These are phyloP conservation scores for Potamarius usumacintae DNA, from an alignment of 2,113 vertebrate genomes.

Conservation along the genomic window DNA sequence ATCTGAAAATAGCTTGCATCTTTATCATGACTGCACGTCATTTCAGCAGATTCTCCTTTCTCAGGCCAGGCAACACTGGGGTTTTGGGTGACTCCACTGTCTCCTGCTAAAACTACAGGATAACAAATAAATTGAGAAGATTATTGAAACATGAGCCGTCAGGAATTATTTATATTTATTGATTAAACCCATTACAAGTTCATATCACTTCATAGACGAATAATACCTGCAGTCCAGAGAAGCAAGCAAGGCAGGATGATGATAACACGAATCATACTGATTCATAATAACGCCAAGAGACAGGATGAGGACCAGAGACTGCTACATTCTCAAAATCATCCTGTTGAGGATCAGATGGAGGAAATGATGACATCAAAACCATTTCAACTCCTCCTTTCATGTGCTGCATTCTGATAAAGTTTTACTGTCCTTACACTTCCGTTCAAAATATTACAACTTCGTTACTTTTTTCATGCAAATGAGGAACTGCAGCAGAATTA, in stretches of 20 bases:
- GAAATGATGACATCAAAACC: neutral
- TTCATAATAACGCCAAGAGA: too few species aligned
- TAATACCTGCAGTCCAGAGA: neutral
- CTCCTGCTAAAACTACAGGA: slow-evolving; percentile 5
- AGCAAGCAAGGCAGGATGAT: slow-evolving; percentile 11
- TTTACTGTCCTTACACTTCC: too few species aligned
- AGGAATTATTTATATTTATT: neutral
- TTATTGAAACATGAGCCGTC: neutral
- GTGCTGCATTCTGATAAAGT: too few species aligned
- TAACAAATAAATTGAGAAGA: neutral
- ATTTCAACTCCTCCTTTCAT: neutral
- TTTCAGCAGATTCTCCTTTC: slow-evolving; percentile 36
- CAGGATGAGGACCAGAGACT: neutral
- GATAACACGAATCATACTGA: slow-evolving; percentile 5
- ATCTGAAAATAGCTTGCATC: neutral
- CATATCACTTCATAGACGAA: neutral
- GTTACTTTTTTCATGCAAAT: too few species aligned
- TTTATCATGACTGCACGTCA: slow-evolving; percentile 44
- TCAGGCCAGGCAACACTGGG: slow-evolving; percentile 15
- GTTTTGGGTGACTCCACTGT: slow-evolving; percentile 46
- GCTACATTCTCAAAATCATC: neutral
- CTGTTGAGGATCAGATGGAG: neutral
- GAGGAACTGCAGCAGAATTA: too few species aligned
- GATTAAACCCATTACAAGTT: neutral
- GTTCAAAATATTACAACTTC: too few species aligned